These are phyloP conservation scores for Austrolebias charrua DNA, from an alignment of 2,797 vertebrate genomes.

Conservation along the genomic window DNA sequence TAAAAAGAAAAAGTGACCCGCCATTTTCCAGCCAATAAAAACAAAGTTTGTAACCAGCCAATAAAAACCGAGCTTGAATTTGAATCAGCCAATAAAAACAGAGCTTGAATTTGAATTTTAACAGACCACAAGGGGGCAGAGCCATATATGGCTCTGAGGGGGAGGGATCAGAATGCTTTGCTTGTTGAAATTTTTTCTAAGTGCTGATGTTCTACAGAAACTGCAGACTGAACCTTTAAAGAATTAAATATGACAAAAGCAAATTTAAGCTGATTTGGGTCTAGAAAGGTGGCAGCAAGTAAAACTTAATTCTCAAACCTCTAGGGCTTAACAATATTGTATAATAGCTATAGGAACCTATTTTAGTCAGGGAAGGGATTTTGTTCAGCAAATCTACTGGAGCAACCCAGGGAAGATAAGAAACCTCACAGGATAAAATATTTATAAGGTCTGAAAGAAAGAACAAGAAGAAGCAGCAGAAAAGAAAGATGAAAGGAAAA, in stretches of 20 bases:
- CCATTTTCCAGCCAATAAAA: too few relatives aligned
- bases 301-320: conserved; percentile 46
- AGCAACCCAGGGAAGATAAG: conserved; percentile 61
- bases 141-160: too few relatives aligned
- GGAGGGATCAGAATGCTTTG: too few relatives aligned
- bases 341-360: conserved; percentile 42
- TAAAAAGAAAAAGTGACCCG: too few relatives aligned
- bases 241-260: conserved; percentile 7
- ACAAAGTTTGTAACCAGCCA: too few relatives aligned
- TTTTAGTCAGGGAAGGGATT: conserved; percentile 53
- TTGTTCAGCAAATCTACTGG: conserved; percentile 54
- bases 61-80: too few relatives aligned
- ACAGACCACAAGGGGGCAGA: too few relatives aligned
- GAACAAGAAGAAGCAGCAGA: conserved; percentile 31
- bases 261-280: conserved; percentile 25
- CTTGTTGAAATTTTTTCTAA: too few relatives aligned
- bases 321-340: conserved; percentile 41
- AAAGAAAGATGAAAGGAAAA: conserved; percentile 41
- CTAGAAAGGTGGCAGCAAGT: conserved; percentile 20
- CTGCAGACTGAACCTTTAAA: too few relatives aligned
- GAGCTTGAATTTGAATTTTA: too few relatives aligned
- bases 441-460: conserved; percentile 53
- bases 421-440: conserved; percentile 63
- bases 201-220: too few relatives aligned
- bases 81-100: too few relatives aligned